phyloP scores from a whole-genome alignment of 2,888 invertebrate genomes.

The Protonemura montana region DNA sequence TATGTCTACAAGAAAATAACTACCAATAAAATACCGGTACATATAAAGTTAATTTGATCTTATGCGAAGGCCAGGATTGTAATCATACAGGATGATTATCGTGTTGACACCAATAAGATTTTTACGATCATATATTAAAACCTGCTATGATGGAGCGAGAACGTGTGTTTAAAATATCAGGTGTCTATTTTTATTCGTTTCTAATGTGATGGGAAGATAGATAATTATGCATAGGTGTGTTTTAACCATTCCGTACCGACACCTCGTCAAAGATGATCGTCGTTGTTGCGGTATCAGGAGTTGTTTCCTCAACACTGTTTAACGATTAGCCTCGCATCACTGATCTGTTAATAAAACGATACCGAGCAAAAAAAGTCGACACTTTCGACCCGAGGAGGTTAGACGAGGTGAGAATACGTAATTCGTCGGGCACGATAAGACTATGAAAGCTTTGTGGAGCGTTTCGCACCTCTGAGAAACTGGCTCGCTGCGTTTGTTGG shows the following conservation, averaged over 20 bases:
- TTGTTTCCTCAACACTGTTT: conserved; percentile 22
- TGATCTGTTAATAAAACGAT: neutral
- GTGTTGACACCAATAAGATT: conserved; percentile 35
- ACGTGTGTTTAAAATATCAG: conserved; percentile 25
- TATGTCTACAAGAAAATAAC: conserved; percentile 19
- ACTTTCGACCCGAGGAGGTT: neutral
- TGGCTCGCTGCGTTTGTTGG: neutral
- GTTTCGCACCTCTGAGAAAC: neutral
- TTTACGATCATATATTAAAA: conserved; percentile 26
- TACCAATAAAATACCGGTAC: conserved; percentile 13
- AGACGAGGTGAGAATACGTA: neutral
- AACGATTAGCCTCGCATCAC: neutral
- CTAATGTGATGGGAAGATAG: conserved; percentile 10
- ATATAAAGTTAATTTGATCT: conserved; percentile 14
- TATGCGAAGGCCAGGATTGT: conserved; percentile 14
- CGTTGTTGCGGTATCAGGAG: neutral
- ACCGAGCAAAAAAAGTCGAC: neutral
- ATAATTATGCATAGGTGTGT: conserved; percentile 35
- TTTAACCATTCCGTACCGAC: conserved; percentile 30
- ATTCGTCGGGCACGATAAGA: neutral
- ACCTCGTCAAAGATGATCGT: conserved; percentile 28
- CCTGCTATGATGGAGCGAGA: conserved; percentile 7
- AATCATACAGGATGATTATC: conserved; percentile 34
- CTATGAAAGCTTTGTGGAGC: neutral
- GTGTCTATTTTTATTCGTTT: conserved; percentile 38